These are phyloP conservation scores for Tyria jacobaeae DNA, from an alignment of 2,888 invertebrate genomes.

Conservation along the genomic window DNA sequence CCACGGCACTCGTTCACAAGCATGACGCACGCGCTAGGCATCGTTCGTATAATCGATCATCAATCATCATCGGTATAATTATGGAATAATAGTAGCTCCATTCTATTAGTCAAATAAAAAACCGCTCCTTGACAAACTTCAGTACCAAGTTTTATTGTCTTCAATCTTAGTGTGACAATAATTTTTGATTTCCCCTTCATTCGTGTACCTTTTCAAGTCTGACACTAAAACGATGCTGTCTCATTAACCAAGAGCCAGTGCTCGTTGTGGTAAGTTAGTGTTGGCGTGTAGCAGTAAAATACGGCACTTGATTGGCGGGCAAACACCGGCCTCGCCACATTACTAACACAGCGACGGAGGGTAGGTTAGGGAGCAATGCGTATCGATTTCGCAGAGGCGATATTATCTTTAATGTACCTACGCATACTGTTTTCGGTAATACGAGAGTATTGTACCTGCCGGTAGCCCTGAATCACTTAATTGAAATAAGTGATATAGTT, in stretches of 20 bases:
- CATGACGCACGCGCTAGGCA: too few species aligned
- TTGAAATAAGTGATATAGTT: constrained; percentile 47
- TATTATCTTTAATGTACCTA: constrained; percentile 56
- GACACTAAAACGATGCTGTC: constrained; percentile 78
- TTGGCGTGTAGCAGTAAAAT: constrained; percentile 74
- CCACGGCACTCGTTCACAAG: too few species aligned
- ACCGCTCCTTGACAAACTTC: not conserved
- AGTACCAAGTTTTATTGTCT: not conserved
- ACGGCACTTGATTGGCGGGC: constrained; percentile 76
- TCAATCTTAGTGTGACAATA: constrained; percentile 7
- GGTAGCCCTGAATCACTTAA: constrained; percentile 59
- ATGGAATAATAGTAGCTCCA: not conserved
- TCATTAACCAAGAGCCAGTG: constrained; percentile 77
- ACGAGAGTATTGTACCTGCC: constrained; percentile 32
- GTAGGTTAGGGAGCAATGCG: constrained; percentile 48
- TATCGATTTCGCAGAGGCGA: constrained; percentile 56
- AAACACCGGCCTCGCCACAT: constrained; percentile 61
- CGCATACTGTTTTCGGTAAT: constrained; percentile 36
- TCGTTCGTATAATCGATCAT: too few species aligned
- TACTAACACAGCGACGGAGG: constrained; percentile 48
- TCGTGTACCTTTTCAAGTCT: constrained; percentile 65
- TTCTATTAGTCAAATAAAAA: not conserved
- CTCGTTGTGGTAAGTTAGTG: constrained; percentile 80
- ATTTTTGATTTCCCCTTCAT: constrained; percentile 29
- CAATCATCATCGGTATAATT: too few species aligned